Percentiles rank a stretch among this genome's conserved stretches.
Conservation (phyloP, 2,797 vertebrate genomes). For the Caiman crocodilus region DNA sequence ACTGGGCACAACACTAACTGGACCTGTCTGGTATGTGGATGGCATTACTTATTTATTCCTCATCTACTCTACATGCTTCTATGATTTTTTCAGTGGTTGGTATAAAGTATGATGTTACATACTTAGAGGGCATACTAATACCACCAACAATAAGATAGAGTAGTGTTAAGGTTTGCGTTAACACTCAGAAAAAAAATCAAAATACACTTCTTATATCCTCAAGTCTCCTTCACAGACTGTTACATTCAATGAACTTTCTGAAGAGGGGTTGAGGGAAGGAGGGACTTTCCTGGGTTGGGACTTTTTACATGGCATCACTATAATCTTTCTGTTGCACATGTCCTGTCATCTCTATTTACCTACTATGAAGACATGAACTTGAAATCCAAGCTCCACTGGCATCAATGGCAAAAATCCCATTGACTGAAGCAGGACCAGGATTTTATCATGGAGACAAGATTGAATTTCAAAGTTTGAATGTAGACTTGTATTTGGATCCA, state of each 20-base stretch:
- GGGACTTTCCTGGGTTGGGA: background rate
- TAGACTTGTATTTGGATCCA: background rate
- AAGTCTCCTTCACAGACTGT: background rate
- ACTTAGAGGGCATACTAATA: background rate
- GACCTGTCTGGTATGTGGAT: background rate
- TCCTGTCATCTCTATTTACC: background rate
- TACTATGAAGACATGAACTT: background rate
- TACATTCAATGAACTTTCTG: background rate
- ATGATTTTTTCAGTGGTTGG: background rate
- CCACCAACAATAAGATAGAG: background rate
- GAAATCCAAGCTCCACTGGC: background rate
- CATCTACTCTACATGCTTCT: background rate
- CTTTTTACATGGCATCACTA: background rate
- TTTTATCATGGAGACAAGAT: background rate
- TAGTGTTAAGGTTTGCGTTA: background rate
- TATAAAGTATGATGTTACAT: background rate
- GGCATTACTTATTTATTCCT: background rate
- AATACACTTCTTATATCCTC: background rate
- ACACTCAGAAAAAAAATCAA: background rate
- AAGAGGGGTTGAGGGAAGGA: background rate
- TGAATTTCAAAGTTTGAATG: background rate
- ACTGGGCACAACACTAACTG: background rate
- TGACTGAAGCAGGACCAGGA: background rate
- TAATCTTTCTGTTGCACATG: background rate
- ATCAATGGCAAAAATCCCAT: background rate